Evolutionary conservation across 2,888 invertebrate genomes (phyloP), one percentile per base, ranked within the genome.

Genomic region (Tupiocoris notatus): DNA sequence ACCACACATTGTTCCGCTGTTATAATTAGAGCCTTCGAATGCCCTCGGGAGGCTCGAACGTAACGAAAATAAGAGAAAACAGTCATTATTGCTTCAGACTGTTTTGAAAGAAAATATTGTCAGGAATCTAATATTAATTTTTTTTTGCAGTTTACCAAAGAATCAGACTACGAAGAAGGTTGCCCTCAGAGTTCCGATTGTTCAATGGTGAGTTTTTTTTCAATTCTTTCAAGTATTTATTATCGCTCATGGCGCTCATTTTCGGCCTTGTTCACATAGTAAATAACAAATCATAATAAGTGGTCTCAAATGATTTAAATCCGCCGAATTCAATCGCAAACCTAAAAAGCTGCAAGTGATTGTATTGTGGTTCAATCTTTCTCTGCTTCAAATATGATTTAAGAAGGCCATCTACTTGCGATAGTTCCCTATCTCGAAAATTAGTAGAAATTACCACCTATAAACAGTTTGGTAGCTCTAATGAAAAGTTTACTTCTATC

Each of bases 141-240:
- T 63, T 18, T 62, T 6, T 73, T 64, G 18, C 73, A 73, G 73
- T 73, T 73, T 54, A 73, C 64, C 54, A 64, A 62, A 57, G 63
- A 62, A 21, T 62, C 62, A n/a, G 73, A 73, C n/a, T 73, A 73
- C 17, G 73, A 73, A 63, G 64, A 73, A 2, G 75, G 75, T 1
- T 75, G 75, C 20, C 75, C 75, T 18, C 56, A 54, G 54, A 62
- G 75, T 18, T 75, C 75, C 61, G 75, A 75, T 56, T 75, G 75
- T 58, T 75, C 75, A 17, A 75, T 75, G 75, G 75, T 75, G 58
- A 65, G 75, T 58, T 3, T 58, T 9, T 66, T 66, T 39, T 66
- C 67, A 17, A 9, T 17, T 64, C 54, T 7, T 12, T 12, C 54
- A 12, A 12, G 7, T 7, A 12, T 7, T 12, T 12, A 54, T 12